Base-by-base conservation (phyloP, 2,888 invertebrate species). In the Meandrusa payeni region DNA sequence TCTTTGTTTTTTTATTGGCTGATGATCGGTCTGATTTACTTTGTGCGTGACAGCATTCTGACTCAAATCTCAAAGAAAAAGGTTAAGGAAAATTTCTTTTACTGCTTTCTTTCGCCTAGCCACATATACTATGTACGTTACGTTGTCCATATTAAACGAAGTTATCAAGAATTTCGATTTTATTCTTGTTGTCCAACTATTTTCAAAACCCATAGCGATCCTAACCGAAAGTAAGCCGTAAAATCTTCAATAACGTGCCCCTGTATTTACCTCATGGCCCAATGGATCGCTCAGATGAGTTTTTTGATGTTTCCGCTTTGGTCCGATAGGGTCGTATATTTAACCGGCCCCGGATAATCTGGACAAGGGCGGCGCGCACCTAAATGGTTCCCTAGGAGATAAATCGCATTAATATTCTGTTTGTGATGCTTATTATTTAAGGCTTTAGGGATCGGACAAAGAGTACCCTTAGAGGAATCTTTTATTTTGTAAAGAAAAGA, bases 231-330 rank as follows among this genome's bases (percentile, higher is more conserved):
- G n/a, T 26, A 20, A 13, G 28, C 41, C 22, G 9, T 29, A 29
- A 22, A 29, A 39, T 15, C 20, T 29, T 39, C 10, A 28, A 37
- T 29, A 13, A 29, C 13, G 39, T 7, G 20, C 6, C 12, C 26
- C 32, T 10, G 27, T 42, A 23, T 42, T 42, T 42, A 34, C 22
- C 31, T 24, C 17, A 26, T 26, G 19, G 32, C 7, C 19, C 19
- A 11, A 17, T 32, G 38, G 32, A 20, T n/a, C 24, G 19, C 19
- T 20, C 26, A 5, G 32, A 17, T 41, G 26, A 22, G 32, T 41
- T 41, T 41, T 32, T 41, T 32, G 17, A 41, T 41, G 32, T 32
- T 26, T 41, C 40, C 40, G 32, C 26, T 41, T 32, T 12, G 24
- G 26, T 7, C 17, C 36, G 17, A 17, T 7, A 7, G 24, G 26